Evolutionary conservation across 1,140 invertebrate genomes (phyloP).

Genomic region (Leptopilina boulardi): DNA sequence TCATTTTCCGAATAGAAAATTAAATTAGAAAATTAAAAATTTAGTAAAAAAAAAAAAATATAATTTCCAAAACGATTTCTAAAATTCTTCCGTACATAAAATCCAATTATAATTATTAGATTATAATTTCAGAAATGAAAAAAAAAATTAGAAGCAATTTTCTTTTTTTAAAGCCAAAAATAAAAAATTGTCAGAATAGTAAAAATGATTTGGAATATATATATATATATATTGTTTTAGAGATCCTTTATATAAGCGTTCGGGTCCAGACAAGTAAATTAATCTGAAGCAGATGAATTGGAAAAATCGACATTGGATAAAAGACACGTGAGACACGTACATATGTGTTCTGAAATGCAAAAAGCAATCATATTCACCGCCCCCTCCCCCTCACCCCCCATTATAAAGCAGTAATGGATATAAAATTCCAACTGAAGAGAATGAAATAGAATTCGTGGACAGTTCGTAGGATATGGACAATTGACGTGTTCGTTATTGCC

Average conservation of each 20-base stretch:
- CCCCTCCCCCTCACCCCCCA: too few relatives aligned
- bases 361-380: constrained; percentile 20
- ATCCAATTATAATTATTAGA: too few relatives aligned
- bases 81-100: too few relatives aligned
- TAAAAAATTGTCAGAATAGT: background rate
- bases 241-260: constrained; percentile 16
- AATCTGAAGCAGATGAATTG: constrained; percentile 19
- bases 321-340: constrained; percentile 29
- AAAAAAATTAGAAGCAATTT: background rate
- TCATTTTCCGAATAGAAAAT: too few relatives aligned
- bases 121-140: too few relatives aligned
- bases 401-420: constrained; percentile 27
- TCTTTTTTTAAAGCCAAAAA: background rate
- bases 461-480: constrained; percentile 60
- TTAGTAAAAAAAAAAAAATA: too few relatives aligned
- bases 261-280: background rate
- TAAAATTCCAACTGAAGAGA: constrained; percentile 19
- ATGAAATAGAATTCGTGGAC: constrained; percentile 38
- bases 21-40: too few relatives aligned
- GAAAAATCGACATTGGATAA: constrained; percentile 1
- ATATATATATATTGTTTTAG: background rate
- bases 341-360: constrained; percentile 15
- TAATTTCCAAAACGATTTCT: too few relatives aligned
- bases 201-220: background rate
- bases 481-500: constrained; percentile 63